These are phyloP conservation scores for Pipra filicauda DNA, from an alignment of 2,113 vertebrate species.

Conservation along the genomic window DNA sequence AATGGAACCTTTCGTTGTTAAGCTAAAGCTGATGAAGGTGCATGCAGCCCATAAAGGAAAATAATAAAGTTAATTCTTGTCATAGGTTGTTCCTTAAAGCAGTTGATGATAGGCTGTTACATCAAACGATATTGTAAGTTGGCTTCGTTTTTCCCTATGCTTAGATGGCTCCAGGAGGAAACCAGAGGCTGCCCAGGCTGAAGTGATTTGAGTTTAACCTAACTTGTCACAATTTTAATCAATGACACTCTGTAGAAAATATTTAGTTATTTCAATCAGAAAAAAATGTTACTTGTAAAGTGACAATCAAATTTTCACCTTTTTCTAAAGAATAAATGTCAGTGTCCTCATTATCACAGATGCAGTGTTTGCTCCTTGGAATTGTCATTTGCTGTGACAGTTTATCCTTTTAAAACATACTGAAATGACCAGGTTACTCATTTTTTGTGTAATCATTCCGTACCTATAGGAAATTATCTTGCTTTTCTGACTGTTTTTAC, in stretches of 20 bases:
- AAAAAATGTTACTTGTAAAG: background rate
- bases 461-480: background rate
- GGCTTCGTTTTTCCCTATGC: background rate
- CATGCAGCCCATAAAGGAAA: background rate
- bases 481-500: background rate
- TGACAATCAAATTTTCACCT: background rate
- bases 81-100: background rate
- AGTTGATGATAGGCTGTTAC: background rate
- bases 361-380: background rate
- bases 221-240: background rate
- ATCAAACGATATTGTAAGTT: background rate
- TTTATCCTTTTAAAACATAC: background rate
- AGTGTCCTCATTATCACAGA: accelerated
- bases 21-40: background rate
- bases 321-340: background rate
- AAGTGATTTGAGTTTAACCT: background rate
- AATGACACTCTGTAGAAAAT: background rate
- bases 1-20: background rate
- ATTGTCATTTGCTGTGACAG: background rate
- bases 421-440: background rate
- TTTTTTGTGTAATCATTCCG: background rate
- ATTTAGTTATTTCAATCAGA: background rate
- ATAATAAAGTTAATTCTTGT: background rate
- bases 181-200: background rate
- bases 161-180: background rate